Evolutionary conservation across 2,797 vertebrate species (phyloP), one percentile per base, ranked within the genome.

Genomic region (Hirundo rustica): DNA sequence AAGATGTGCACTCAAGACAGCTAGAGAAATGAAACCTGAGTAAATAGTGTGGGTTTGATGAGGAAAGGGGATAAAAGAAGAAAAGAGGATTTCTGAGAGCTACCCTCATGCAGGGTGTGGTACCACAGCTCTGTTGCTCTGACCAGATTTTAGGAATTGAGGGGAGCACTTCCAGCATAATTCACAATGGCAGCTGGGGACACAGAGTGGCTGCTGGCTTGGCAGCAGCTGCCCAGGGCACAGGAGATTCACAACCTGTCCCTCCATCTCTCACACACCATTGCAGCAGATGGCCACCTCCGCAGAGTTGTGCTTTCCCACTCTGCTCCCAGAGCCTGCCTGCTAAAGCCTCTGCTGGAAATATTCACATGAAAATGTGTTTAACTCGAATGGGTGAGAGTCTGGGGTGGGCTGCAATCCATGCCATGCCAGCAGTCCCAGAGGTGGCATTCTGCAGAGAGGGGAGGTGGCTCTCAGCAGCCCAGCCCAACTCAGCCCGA

Each of bases 391-490:
- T 5, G 17, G 32, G 8, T 13, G 34, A 48, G 34, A 22, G 7
- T 11, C 18, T 23, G 44, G 48, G 48, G 11, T 30, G 55, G 38
- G 47, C 60, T 70, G 27, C 25, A 5, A 1, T 9, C 54, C 45
- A 5, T 15, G 36, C 10, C 0, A 1, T 19, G 77, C 50, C 8
- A 1, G 77, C 61, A 50, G 44, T 62, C 6, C 55, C 3, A 1
- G 12, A 7, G 53, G 32, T 29, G 78, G 13, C n/a, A 18, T 3
- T 55, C 8, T 73, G 20, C 14, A 14, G 27, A 6, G 18, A 55
- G 53, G 34, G 44, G 70, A 55, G 0, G 0, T 0, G 16, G 58
- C 27, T 36, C 70, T 32, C 3, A 1, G n/a, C 47, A 81, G 15
- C 30, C 34, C 4, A 4, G 10, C 18, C 48, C 4, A 4, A 10